Conservation (phyloP, 2,797 vertebrate genomes). For the Falco novaeseelandiae region DNA sequence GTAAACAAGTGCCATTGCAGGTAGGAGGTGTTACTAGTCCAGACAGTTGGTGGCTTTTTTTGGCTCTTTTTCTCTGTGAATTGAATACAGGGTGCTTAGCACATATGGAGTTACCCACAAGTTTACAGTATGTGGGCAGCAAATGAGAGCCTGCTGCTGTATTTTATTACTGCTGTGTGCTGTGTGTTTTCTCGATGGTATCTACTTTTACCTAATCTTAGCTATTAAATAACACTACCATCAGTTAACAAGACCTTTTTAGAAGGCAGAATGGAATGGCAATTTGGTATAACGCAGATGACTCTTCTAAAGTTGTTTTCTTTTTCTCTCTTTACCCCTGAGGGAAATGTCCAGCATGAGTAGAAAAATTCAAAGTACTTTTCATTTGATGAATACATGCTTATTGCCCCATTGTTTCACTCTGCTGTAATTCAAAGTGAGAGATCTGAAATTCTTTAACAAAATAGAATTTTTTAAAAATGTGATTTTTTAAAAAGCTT, state of each 20-base stretch:
- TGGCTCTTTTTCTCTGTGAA: not conserved
- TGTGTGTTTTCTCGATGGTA: conserved; percentile 3
- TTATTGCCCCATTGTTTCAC: not conserved
- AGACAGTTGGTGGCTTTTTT: not conserved
- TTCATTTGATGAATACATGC: not conserved
- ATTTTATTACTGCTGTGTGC: not conserved
- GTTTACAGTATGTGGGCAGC: conserved; percentile 24
- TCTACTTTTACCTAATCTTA: conserved; percentile 21
- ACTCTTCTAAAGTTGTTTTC: not conserved
- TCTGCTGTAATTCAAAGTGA: not conserved
- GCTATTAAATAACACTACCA: not conserved
- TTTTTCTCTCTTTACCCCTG: not conserved
- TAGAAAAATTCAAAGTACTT: not conserved
- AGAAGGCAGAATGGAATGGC: not conserved
- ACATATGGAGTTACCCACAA: not conserved
- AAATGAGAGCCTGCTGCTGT: conserved; percentile 15
- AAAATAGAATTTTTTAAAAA: not conserved
- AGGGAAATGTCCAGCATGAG: not conserved
- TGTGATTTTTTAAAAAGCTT: not conserved
- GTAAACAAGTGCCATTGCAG: not conserved
- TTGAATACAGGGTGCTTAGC: not conserved
- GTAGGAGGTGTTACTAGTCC: not conserved
- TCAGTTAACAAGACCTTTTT: not conserved
- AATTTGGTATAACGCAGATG: not conserved
- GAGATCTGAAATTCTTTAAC: not conserved